Evolutionary conservation across 1,140 invertebrate genomes (phyloP).

Genomic region (Belonocnema kinseyi): DNA sequence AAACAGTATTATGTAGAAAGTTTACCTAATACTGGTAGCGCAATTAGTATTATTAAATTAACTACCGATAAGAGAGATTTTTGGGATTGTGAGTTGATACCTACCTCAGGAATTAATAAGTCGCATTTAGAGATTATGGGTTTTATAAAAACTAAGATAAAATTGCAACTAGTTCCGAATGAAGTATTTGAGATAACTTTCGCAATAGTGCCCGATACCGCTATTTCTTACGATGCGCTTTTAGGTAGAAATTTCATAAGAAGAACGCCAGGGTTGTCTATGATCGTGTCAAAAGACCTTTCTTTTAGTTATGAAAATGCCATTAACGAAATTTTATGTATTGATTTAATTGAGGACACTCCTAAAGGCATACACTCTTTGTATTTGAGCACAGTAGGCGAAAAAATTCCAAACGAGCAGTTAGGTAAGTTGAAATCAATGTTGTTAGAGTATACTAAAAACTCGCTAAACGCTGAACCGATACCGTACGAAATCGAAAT

Average conservation of each 20-base stretch:
- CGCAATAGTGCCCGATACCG: neutral
- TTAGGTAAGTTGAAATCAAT: too few species aligned
- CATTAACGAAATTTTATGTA: neutral
- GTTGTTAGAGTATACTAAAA: too few species aligned
- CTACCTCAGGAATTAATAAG: neutral
- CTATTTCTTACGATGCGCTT: neutral
- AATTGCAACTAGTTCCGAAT: neutral
- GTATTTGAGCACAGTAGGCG: neutral
- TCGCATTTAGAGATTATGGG: neutral
- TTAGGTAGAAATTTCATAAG: neutral
- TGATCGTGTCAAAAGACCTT: neutral
- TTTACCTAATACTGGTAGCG: neutral
- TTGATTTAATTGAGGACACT: neutral
- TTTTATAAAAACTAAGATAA: conserved; percentile 1
- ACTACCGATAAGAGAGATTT: neutral
- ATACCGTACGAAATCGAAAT: too few species aligned
- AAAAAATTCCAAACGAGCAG: neutral
- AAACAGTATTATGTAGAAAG: neutral
- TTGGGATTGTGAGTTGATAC: too few species aligned
- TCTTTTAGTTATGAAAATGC: neutral
- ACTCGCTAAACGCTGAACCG: too few species aligned
- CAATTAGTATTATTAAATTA: neutral
- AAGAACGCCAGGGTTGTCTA: neutral
- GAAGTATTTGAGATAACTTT: neutral
- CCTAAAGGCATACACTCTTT: neutral